A percentile compares a stretch with the other conserved stretches of the same genome.
These are phyloP conservation scores for Sacculina carcini DNA, from an alignment of 2,888 invertebrate species.

Conservation along the genomic window DNA sequence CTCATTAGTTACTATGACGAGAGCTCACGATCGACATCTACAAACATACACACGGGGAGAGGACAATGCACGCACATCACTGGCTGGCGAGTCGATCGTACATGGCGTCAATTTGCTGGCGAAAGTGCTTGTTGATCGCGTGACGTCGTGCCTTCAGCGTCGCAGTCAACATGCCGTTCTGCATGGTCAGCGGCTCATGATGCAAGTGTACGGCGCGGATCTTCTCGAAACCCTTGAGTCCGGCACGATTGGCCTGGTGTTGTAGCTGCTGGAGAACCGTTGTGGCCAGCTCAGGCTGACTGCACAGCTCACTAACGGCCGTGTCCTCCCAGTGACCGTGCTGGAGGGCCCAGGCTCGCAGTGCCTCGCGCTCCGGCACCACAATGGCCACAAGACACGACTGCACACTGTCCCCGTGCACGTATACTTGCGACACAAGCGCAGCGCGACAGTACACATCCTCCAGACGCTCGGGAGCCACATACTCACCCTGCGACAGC, in stretches of 20 bases:
- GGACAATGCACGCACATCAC: too few species aligned
- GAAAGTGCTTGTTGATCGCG: slow-evolving; percentile 66
- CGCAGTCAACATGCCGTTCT: slow-evolving; percentile 84
- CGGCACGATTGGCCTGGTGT: slow-evolving; percentile 60
- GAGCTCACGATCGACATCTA: too few species aligned
- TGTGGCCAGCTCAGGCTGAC: slow-evolving; percentile 59
- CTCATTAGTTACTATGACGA: too few species aligned
- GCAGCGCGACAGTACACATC: slow-evolving; percentile 76
- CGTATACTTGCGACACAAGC: slow-evolving; percentile 82
- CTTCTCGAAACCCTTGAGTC: slow-evolving; percentile 91
- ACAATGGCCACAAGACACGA: slow-evolving; percentile 81
- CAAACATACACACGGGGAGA: too few species aligned
- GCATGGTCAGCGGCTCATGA: slow-evolving; percentile 83
- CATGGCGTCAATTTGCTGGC: slow-evolving; percentile 78
- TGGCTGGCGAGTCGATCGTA: slow-evolving; percentile 57
- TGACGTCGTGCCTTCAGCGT: slow-evolving; percentile 85
- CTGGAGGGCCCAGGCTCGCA: slow-evolving; percentile 70
- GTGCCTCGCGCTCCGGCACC: slow-evolving; percentile 76
- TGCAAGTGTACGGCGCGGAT: slow-evolving; percentile 81
- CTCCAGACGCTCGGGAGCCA: slow-evolving; percentile 96
- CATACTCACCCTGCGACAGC: slow-evolving; percentile 83
- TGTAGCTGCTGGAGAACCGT: slow-evolving; percentile 66
- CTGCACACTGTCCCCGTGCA: slow-evolving; percentile 68
- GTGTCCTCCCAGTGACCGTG: slow-evolving; percentile 38
- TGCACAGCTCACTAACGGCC: slow-evolving; percentile 61